These are phyloP conservation scores for Agrilus cyanescens DNA, from an alignment of 2,888 invertebrate species.

Conservation along the genomic window DNA sequence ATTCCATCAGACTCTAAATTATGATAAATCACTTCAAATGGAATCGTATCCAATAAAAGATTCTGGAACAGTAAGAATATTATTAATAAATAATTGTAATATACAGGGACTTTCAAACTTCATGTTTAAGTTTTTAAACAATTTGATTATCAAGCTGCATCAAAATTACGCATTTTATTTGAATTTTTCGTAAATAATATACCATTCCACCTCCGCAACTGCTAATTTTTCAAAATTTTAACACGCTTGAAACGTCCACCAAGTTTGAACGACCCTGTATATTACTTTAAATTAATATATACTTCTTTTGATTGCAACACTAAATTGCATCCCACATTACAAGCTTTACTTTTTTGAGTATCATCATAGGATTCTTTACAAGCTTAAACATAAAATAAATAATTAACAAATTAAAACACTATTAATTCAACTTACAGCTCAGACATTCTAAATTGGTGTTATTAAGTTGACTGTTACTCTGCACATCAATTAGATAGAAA, in stretches of 20 bases:
- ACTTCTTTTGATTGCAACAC: constrained; percentile 24
- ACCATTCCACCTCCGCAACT: too few relatives aligned
- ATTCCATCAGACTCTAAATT: constrained; percentile 27
- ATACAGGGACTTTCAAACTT: too few relatives aligned
- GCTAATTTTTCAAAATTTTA: too few relatives aligned
- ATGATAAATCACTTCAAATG: constrained; percentile 29
- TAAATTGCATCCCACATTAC: constrained; percentile 23
- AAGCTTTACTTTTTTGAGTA: constrained; percentile 18
- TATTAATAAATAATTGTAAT: too few relatives aligned
- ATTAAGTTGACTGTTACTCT: constrained; percentile 24
- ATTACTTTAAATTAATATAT: constrained; percentile 2
- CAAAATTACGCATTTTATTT: too few relatives aligned
- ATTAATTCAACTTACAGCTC: constrained; percentile 22
- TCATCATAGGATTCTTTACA: constrained; percentile 24
- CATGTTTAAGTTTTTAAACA: too few relatives aligned
- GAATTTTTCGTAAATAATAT: too few relatives aligned
- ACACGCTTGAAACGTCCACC: too few relatives aligned
- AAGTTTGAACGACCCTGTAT: constrained; percentile 3
- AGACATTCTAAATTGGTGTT: constrained; percentile 25
- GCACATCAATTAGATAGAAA: constrained; percentile 26
- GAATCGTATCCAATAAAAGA: constrained; percentile 19
- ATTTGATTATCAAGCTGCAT: constrained; percentile 3
- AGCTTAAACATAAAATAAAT: constrained; percentile 18
- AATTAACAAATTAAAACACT: constrained; percentile 4
- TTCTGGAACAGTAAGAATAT: too few relatives aligned